phyloP scores from a whole-genome alignment of 2,888 invertebrate genomes.

The Lepidochitona cinerea region DNA sequence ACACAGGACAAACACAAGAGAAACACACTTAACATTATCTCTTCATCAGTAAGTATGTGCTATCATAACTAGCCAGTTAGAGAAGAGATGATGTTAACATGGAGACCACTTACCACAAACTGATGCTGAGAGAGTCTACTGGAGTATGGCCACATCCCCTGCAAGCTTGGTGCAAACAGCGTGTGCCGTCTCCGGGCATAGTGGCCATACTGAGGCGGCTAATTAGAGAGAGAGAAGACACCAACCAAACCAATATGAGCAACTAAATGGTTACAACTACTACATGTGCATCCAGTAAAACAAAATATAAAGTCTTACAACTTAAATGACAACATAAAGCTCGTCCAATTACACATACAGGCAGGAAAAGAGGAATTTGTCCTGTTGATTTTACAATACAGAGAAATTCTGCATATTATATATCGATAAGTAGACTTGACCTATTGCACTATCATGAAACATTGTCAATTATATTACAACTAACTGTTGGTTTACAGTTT shows the following conservation, averaged over 20 bases:
- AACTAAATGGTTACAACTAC: slow-evolving; percentile 6
- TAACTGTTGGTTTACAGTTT: too few relatives aligned
- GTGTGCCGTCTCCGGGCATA: slow-evolving; percentile 42
- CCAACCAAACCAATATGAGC: slow-evolving; percentile 12
- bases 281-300: not conserved
- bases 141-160: slow-evolving; percentile 40
- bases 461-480: too few relatives aligned
- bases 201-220: slow-evolving; percentile 25
- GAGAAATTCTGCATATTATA: too few relatives aligned
- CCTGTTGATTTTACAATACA: too few relatives aligned
- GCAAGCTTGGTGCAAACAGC: slow-evolving; percentile 35
- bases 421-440: too few relatives aligned
- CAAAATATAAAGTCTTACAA: not conserved
- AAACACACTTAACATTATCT: too few relatives aligned
- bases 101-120: slow-evolving; percentile 39
- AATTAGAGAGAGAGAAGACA: slow-evolving; percentile 35
- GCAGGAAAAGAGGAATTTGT: too few relatives aligned
- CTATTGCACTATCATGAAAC: slow-evolving; percentile 38
- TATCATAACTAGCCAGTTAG: not conserved
- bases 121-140: slow-evolving; percentile 28
- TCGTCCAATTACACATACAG: too few relatives aligned
- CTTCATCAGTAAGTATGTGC: too few relatives aligned
- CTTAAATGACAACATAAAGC: not conserved
- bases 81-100: not conserved
- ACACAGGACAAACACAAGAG: too few relatives aligned